Conservation (phyloP, 2,113 vertebrate species). For the Pteruthius melanotis region DNA sequence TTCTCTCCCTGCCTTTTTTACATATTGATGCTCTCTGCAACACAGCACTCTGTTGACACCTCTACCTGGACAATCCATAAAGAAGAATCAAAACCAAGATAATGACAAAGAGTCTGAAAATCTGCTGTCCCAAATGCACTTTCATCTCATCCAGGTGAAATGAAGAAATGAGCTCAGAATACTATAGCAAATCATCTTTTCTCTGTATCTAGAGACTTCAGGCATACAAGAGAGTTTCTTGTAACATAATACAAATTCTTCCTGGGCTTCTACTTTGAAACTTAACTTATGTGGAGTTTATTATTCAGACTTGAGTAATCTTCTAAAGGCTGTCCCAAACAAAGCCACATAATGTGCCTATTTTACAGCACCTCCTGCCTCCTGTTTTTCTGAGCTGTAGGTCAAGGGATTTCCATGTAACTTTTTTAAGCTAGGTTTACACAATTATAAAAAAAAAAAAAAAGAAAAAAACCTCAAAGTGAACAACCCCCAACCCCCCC, state of each 20-base stretch:
- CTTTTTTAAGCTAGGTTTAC: not conserved
- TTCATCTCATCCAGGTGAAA: not conserved
- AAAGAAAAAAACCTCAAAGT: not conserved
- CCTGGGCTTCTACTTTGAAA: slow-evolving; percentile 31
- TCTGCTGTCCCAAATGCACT: not conserved
- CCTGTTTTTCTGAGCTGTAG: not conserved
- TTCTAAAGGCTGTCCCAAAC: slow-evolving; percentile 23
- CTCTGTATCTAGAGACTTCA: not conserved
- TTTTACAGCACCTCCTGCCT: not conserved
- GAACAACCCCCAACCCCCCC: fast-evolving
- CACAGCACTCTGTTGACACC: not conserved
- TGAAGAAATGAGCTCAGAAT: not conserved
- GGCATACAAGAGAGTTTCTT: not conserved
- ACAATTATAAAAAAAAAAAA: not conserved
- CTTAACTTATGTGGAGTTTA: slow-evolving; percentile 16
- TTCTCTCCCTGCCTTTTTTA: not conserved
- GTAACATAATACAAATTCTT: not conserved
- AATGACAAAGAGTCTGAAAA: slow-evolving; percentile 15
- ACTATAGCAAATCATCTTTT: slow-evolving; percentile 13
- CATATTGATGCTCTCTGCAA: not conserved
- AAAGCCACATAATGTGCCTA: not conserved
- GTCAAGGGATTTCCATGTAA: not conserved
- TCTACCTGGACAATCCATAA: slow-evolving; percentile 5
- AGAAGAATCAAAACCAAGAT: slow-evolving; percentile 21
- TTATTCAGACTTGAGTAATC: slow-evolving; percentile 16